A percentile compares a stretch with the other conserved stretches of the same genome.
phyloP scores from a whole-genome alignment of 1,140 invertebrate genomes.

The Zaprionus capensis region DNA sequence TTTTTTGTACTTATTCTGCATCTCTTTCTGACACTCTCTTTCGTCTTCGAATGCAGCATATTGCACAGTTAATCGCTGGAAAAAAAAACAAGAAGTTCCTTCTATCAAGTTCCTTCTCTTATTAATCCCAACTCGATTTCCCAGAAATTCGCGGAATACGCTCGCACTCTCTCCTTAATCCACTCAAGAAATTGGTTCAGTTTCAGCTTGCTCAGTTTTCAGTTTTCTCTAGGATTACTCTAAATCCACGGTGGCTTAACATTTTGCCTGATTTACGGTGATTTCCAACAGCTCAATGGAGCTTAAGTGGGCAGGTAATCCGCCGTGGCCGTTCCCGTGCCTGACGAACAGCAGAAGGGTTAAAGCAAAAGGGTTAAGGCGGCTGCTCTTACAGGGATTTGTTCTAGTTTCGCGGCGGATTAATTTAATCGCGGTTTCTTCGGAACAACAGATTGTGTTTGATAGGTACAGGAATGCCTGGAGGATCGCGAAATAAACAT shows the following conservation, averaged over 20 bases:
- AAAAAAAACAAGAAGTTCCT: slow-evolving; percentile 30
- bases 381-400: slow-evolving; percentile 40
- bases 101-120: background rate
- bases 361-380: slow-evolving; percentile 72
- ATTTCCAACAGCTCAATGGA: slow-evolving; percentile 77
- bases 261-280: slow-evolving; percentile 55
- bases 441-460: slow-evolving; percentile 35
- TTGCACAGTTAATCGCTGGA: slow-evolving; percentile 15
- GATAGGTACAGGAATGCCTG: background rate
- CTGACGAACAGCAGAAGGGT: slow-evolving; percentile 49
- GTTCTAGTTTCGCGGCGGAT: slow-evolving; percentile 64
- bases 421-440: slow-evolving; percentile 63
- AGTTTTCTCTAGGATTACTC: slow-evolving; percentile 54
- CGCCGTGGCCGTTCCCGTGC: slow-evolving; percentile 10
- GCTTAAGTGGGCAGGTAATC: slow-evolving; percentile 75
- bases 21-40: slow-evolving; percentile 1
- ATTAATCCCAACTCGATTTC: slow-evolving; percentile 13
- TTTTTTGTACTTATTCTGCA: background rate
- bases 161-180: slow-evolving; percentile 24
- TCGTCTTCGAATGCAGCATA: slow-evolving; percentile 11
- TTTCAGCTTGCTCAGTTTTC: slow-evolving; percentile 22
- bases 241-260: slow-evolving; percentile 54
- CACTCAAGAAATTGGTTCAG: slow-evolving; percentile 44
- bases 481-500: slow-evolving; percentile 37
- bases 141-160: slow-evolving; percentile 31